phyloP scores from a whole-genome alignment of 2,888 invertebrate genomes.

The Pachymerium ferrugineum region DNA sequence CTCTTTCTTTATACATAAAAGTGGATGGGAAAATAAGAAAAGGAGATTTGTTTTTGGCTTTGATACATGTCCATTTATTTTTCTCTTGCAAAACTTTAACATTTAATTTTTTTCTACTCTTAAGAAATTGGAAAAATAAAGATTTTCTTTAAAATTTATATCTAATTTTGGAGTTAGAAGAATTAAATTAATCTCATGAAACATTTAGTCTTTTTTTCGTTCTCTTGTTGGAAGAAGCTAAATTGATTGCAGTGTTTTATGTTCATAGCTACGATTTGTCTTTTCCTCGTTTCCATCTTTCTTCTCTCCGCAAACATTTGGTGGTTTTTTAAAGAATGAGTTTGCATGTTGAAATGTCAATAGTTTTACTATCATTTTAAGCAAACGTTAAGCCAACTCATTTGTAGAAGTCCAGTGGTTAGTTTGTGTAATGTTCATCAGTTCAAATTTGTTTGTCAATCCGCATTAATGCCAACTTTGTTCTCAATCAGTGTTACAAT shows the following conservation, averaged over 20 bases:
- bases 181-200: slow-evolving; percentile 10
- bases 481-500: slow-evolving; percentile 1
- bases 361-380: slow-evolving; percentile 7
- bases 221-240: too few relatives aligned
- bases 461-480: too few relatives aligned
- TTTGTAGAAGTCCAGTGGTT: not conserved
- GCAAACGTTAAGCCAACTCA: not conserved
- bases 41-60: not conserved
- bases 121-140: too few relatives aligned
- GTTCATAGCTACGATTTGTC: not conserved
- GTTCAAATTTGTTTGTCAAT: not conserved
- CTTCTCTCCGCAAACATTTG: slow-evolving; percentile 16
- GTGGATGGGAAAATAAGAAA: not conserved
- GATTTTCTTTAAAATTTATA: too few relatives aligned
- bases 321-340: not conserved
- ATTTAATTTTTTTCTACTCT: too few relatives aligned
- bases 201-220: not conserved
- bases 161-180: not conserved
- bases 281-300: not conserved
- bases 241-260: not conserved
- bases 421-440: not conserved
- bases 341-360: slow-evolving; percentile 9
- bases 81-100: not conserved
- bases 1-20: not conserved
- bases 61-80: not conserved